Evolutionary conservation across 2,113 vertebrate species (phyloP).

Genomic region (Cheirogaleus medius): DNA sequence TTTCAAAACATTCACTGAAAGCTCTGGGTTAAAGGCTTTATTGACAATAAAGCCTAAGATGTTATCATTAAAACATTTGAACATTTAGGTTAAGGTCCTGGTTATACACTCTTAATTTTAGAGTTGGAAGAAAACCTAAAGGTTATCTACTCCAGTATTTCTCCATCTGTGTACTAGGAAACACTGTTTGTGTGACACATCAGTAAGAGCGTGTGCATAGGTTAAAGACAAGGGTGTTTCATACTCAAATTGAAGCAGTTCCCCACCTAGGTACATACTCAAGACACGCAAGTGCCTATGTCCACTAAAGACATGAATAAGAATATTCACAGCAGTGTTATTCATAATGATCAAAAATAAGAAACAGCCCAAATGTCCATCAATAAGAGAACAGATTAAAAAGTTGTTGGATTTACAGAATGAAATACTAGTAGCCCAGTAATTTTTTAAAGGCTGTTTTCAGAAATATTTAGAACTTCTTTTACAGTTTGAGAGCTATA

Average conservation of each 20-base stretch:
- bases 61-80: not conserved
- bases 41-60: not conserved
- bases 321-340: not conserved
- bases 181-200: not conserved
- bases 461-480: not conserved
- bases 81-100: not conserved
- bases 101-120: not conserved
- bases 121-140: not conserved
- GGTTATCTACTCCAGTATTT: not conserved
- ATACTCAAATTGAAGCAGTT: not conserved
- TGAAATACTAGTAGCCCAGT: not conserved
- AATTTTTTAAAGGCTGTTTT: not conserved
- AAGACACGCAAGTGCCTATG: not conserved
- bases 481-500: conserved; percentile 6
- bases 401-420: not conserved
- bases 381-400: not conserved
- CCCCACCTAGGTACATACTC: not conserved
- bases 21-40: not conserved
- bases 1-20: not conserved
- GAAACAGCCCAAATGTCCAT: not conserved
- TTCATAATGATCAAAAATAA: not conserved
- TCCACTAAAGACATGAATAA: not conserved
- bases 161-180: not conserved
- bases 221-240: not conserved
- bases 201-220: not conserved